Percentiles rank a stretch among this genome's conserved stretches.
phyloP scores from a whole-genome alignment of 2,888 invertebrate genomes.

The Ischnura elegans region DNA sequence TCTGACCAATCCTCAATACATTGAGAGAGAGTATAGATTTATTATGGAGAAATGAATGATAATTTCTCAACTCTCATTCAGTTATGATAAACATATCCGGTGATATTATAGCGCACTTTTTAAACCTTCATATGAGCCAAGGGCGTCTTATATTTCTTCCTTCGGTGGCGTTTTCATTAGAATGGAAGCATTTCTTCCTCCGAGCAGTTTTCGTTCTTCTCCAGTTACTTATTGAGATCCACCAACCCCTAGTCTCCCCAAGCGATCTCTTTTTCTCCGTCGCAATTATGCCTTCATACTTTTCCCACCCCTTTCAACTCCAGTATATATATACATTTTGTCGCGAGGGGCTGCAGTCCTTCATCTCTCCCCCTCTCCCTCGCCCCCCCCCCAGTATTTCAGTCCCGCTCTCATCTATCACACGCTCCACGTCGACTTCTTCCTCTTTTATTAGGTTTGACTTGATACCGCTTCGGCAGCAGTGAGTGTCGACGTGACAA shows the following conservation, averaged over 20 bases:
- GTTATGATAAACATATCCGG: too few species aligned
- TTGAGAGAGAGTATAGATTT: too few species aligned
- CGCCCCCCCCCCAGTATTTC: background rate
- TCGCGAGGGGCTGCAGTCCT: background rate
- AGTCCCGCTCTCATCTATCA: background rate
- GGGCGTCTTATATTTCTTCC: background rate
- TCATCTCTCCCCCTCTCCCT: background rate
- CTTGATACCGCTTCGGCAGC: constrained; percentile 35
- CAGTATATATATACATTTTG: background rate
- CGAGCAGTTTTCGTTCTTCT: background rate
- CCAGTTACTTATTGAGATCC: background rate
- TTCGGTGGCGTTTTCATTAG: background rate
- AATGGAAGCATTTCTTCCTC: background rate
- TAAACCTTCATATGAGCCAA: too few species aligned
- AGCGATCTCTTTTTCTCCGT: background rate
- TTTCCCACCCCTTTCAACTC: background rate
- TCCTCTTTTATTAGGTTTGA: constrained; percentile 31
- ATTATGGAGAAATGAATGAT: too few species aligned
- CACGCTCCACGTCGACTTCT: background rate
- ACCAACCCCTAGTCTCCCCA: too few species aligned
- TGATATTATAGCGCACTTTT: too few species aligned
- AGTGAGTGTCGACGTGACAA: constrained; percentile 31
- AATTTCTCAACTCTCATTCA: too few species aligned
- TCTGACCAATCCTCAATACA: too few species aligned
- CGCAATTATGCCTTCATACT: background rate